Evolutionary conservation across 64 coral and sea anemone genomes (phyloP).

Genomic region (Stylophora pistillata): DNA sequence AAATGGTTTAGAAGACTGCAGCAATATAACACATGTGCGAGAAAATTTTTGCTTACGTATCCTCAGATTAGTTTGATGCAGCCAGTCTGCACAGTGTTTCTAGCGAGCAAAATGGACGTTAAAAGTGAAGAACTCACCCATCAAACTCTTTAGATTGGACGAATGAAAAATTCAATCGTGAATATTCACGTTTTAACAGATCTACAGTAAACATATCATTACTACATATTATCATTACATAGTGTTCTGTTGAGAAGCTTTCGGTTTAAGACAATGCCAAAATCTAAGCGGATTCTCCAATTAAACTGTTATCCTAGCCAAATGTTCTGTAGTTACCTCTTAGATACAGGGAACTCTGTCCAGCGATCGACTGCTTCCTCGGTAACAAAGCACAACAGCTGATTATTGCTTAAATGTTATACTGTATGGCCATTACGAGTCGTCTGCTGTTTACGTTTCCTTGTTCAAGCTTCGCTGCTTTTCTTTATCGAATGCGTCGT

Average conservation of each 20-base stretch:
- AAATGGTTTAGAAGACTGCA: too few relatives aligned
- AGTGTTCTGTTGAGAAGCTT: slow-evolving; percentile 2
- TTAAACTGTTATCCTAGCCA: neutral
- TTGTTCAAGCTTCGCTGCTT: slow-evolving; percentile 7
- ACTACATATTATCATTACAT: neutral
- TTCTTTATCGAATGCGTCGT: neutral
- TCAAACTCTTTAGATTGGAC: too few relatives aligned
- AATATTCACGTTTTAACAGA: neutral
- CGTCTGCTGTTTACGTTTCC: neutral
- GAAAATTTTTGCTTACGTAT: too few relatives aligned
- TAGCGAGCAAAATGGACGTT: too few relatives aligned
- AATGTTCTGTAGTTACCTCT: neutral
- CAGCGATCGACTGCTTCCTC: neutral
- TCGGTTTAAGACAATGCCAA: neutral
- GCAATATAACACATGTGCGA: too few relatives aligned
- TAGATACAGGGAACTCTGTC: neutral
- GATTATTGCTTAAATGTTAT: neutral
- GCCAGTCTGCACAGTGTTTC: too few relatives aligned
- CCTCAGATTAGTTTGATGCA: too few relatives aligned
- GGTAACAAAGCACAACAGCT: neutral
- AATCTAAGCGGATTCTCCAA: neutral
- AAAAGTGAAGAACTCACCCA: too few relatives aligned
- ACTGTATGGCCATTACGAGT: neutral
- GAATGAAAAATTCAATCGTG: neutral
- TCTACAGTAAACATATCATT: neutral